Conservation (phyloP, 2,113 vertebrate species). For the Hassar affinis region DNA sequence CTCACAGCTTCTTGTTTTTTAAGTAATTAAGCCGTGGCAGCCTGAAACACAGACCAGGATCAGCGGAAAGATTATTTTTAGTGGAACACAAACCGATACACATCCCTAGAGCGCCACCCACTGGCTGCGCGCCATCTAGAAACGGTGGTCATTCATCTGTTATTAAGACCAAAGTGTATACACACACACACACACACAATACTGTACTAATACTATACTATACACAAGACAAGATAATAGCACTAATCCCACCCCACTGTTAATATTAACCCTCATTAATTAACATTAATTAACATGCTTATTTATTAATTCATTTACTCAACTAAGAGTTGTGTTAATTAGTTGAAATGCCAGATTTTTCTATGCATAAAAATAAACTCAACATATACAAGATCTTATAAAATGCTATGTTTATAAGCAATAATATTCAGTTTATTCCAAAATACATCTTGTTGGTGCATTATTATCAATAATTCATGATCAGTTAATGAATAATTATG, state of each 20-base stretch:
- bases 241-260: background rate
- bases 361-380: no score
- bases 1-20: background rate
- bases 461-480: background rate
- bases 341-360: no score
- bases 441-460: no score
- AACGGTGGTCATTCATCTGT: no score
- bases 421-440: no score
- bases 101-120: constrained; percentile 68
- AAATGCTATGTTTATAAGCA: no score
- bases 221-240: no score
- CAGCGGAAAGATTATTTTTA: background rate
- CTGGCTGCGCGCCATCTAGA: constrained; percentile 50
- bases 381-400: no score
- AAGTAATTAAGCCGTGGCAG: background rate
- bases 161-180: background rate
- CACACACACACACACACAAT: background rate
- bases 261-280: background rate
- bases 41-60: background rate
- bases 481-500: background rate
- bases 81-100: constrained; percentile 12
- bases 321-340: no score
- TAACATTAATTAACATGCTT: no score
- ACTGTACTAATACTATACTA: no score
- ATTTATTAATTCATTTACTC: no score